Percentiles rank a stretch among this genome's conserved stretches.
phyloP scores from a whole-genome alignment of 2,797 vertebrate genomes.

The Lacerta viridis region DNA sequence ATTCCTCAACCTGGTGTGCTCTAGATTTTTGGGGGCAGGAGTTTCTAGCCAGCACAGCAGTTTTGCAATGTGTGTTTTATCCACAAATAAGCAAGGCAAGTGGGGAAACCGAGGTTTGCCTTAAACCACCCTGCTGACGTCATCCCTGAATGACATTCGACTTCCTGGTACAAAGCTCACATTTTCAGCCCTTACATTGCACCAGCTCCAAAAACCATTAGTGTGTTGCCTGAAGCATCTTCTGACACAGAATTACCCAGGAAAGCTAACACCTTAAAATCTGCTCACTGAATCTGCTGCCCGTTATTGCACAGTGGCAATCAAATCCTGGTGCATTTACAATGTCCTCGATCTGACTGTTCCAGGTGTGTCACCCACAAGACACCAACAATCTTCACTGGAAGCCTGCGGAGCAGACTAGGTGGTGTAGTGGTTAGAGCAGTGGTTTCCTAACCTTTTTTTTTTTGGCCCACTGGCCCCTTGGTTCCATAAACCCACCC shows the following conservation, averaged over 20 bases:
- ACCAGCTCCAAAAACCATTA: background rate
- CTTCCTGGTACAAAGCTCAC: background rate
- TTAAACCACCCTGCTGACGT: background rate
- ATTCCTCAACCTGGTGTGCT: no score
- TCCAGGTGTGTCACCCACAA: background rate
- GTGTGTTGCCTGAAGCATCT: background rate
- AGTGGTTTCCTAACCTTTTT: no score
- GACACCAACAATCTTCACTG: background rate
- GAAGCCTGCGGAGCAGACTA: background rate
- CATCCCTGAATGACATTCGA: background rate
- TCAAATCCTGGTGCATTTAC: background rate
- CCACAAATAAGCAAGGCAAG: background rate
- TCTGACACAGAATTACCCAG: background rate
- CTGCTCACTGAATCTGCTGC: background rate
- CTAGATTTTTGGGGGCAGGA: no score
- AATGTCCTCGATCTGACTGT: rapidly evolving
- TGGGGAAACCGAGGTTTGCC: no score
- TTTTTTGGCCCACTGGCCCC: no score
- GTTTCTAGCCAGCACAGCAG: background rate
- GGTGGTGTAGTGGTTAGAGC: background rate
- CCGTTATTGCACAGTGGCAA: background rate
- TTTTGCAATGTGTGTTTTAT: background rate
- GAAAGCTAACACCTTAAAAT: background rate
- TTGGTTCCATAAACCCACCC: no score
- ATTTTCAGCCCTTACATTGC: background rate